Evolutionary conservation across 2,888 invertebrate species (phyloP), one percentile per base, ranked within the genome.

Genomic region (Caenorhabditis zanzibari): DNA sequence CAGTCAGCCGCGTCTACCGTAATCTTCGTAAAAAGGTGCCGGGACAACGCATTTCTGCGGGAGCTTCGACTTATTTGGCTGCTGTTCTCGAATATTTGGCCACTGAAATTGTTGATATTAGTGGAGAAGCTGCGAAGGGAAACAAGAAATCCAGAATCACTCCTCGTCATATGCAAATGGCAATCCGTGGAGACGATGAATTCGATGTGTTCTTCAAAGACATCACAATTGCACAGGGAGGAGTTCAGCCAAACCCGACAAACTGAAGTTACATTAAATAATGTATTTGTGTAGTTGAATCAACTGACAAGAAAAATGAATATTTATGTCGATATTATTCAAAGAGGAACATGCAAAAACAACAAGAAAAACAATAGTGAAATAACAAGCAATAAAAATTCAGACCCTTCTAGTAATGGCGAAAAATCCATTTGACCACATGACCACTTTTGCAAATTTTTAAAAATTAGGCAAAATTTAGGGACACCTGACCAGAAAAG

Each of bases 71-170:
- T 26, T 76, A 44, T 35, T 10, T 76, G 68, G 49, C 76, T 7
- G 68, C 68, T 14, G 52, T 59, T 22, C 44, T 76, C 24, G 68
- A 76, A 19, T 76, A 76, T 24, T 5, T 76, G 41, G 19, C n/a
- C 14, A 16, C 59, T 22, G 76, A 76, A 19, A 3, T 76, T 10
- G 1, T 61, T 10, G 76, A 61, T n/a, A n/a, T 68, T 14, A 26
- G 56, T 26, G 58, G 32, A 28, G 19, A 12, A 10, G 68, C 26
- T 1, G 38, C 76, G 1, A 19, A 35, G 16, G 10, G 35, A 16
- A 0, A 49, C 41, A 76, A 76, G 26, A 68, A 61, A 52, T 32
- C 6, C 4, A 47, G 49, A 35, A 19, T 76, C 59, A 59, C 68
- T 14, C 76, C 76, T 9, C 47, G 76, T 38, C 28, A 19, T 22